Percentiles rank a stretch among this genome's conserved stretches.
These are phyloP conservation scores for Cottus gobio DNA, from an alignment of 2,113 vertebrate genomes.

Conservation along the genomic window DNA sequence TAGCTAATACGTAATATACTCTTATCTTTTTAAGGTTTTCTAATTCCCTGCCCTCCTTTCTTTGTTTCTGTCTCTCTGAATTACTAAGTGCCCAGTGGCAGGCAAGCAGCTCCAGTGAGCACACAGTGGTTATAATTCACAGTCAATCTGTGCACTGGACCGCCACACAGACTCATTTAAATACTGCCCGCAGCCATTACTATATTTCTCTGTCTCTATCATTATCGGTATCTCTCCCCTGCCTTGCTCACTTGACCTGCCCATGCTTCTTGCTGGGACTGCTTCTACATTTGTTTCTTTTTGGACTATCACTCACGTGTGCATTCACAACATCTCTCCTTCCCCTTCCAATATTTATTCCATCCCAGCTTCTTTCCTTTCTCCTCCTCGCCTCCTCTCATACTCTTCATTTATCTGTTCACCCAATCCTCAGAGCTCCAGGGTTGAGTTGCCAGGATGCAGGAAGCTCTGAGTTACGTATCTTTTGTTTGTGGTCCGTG, in stretches of 20 bases:
- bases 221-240: constrained; percentile 33
- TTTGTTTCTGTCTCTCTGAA: constrained; percentile 52
- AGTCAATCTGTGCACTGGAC: constrained; percentile 70
- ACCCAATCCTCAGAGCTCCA: constrained; percentile 2
- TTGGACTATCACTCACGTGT: constrained; percentile 15
- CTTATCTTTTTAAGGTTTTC: constrained; percentile 27
- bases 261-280: constrained; percentile 15
- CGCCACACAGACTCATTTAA: constrained; percentile 70
- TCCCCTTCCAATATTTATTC: constrained; percentile 23
- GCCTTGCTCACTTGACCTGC: constrained; percentile 46
- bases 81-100: constrained; percentile 52
- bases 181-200: constrained; percentile 71
- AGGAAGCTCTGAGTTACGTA: constrained; percentile 50
- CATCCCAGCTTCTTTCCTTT: not conserved
- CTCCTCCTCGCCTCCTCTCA: not conserved
- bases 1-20: not conserved
- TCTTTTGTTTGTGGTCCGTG: constrained; percentile 51
- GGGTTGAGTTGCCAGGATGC: constrained; percentile 30
- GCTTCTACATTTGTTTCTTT: not conserved
- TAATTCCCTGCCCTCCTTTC: constrained; percentile 19
- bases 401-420: constrained; percentile 17
- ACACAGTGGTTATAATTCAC: constrained; percentile 68
- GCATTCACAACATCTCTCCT: constrained; percentile 12
- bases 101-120: constrained; percentile 59
- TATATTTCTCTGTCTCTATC: constrained; percentile 49